Evolutionary conservation across 2,888 invertebrate genomes (phyloP), one percentile per base, ranked within the genome.

Genomic region (Altica lythri): DNA sequence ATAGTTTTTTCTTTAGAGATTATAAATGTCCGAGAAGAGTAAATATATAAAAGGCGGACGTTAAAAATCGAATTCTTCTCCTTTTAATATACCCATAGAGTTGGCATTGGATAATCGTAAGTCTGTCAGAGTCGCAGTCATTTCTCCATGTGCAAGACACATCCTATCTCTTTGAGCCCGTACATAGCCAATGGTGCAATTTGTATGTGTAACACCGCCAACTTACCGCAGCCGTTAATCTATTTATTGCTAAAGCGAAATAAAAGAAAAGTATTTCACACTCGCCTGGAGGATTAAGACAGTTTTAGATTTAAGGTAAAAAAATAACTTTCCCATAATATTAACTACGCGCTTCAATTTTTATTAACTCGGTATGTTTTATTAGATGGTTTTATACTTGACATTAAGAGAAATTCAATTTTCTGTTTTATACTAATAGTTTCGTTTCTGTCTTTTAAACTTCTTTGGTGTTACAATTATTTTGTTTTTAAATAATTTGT

Each of bases 191-290:
- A 72, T 69, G 52, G 51, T 55, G 72, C 65, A 72, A 72, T 73
- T 72, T 72, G 72, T 73, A 73, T 73, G 73, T 70, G 72, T 70
- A 71, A 68, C 72, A 66, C 69, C 64, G 61, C 58, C 53, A 63
- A 59, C 54, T 64, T 60, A 59, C 65, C 18, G 30, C 66, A 65
- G 70, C 69, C 65, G 69, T 68, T 69, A 70, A 68, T 71, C 69
- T 69, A 69, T 68, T 71, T 69, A 69, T 68, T 69, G 67, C 68
- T 66, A 58, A 63, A 62, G 65, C 67, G 66, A 69, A 70, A 59
- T 69, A 68, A 66, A 69, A 69, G 69, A 69, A 71, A 71, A 72
- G 68, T 70, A 72, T 72, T 73, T 72, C 71, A 71, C 73, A 72
- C 71, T 71, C 68, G 69, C 65, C 71, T 70, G 45, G 68, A 70